Percentiles rank a stretch among this genome's conserved stretches.
Conservation (phyloP, 2,888 invertebrate species). For the Ochlodes sylvanus region DNA sequence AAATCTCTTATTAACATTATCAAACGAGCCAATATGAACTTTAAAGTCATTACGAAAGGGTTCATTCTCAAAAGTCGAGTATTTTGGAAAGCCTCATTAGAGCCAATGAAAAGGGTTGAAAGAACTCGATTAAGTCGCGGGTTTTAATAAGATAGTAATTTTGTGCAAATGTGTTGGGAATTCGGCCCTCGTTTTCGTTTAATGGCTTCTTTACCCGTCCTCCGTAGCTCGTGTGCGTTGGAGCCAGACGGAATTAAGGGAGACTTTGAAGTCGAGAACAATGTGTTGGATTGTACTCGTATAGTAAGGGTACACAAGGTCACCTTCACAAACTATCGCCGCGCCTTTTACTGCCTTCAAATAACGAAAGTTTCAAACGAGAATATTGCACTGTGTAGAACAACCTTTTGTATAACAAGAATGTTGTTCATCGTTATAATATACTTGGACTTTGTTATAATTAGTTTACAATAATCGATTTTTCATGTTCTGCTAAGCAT, state of each 20-base stretch:
- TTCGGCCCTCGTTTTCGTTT: conserved; percentile 31
- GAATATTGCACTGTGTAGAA: no score
- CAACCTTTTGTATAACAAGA: no score
- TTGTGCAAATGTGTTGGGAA: conserved; percentile 38
- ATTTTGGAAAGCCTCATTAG: conserved; percentile 27
- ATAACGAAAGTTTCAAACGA: no score
- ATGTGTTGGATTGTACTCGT: not conserved
- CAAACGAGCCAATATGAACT: not conserved
- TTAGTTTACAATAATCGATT: no score
- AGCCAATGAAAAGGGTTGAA: conserved; percentile 37
- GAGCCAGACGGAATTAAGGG: conserved; percentile 8
- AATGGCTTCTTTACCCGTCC: conserved; percentile 27
- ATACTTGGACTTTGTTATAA: no score
- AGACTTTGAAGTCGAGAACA: conserved; percentile 6
- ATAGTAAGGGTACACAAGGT: not conserved
- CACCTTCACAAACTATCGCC: not conserved
- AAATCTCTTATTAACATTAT: conserved; percentile 30
- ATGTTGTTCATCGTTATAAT: no score
- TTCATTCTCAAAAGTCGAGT: not conserved
- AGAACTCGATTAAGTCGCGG: conserved; percentile 37
- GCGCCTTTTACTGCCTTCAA: no score
- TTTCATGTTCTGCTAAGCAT: no score
- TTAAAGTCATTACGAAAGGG: not conserved
- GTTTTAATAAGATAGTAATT: conserved; percentile 37
- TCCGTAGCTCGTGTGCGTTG: not conserved